A percentile compares a stretch with the other conserved stretches of the same genome.
These are phyloP conservation scores for Cylas formicarius DNA, from an alignment of 1,140 invertebrate species.

Conservation along the genomic window DNA sequence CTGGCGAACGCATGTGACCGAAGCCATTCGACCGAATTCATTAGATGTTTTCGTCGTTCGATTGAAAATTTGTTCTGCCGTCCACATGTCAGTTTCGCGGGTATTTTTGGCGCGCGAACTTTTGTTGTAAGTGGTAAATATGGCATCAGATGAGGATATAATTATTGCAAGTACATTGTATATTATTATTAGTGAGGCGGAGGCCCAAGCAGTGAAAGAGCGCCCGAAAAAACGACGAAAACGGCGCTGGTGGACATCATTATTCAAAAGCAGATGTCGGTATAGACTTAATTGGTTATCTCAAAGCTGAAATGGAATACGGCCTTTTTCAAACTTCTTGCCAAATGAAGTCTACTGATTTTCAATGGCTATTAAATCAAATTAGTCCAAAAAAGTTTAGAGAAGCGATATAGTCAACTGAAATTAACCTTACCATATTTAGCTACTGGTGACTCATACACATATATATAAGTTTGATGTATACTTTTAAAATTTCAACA, in stretches of 20 bases:
- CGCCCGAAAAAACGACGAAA: too few relatives aligned
- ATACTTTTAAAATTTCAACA: constrained; percentile 17
- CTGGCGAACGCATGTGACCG: too few relatives aligned
- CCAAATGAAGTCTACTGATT: constrained; percentile 7
- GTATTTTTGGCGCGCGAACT: background rate
- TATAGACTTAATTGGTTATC: constrained; percentile 12
- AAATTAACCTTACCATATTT: constrained; percentile 15
- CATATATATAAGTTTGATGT: constrained; percentile 6
- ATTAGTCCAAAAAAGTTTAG: constrained; percentile 10
- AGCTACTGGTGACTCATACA: constrained; percentile 15
- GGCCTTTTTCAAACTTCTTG: constrained; percentile 12
- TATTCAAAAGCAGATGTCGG: constrained; percentile 13
- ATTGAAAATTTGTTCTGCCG: background rate
- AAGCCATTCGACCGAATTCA: too few relatives aligned
- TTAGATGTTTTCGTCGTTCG: too few relatives aligned
- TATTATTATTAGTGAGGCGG: constrained; percentile 9
- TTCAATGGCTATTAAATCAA: constrained; percentile 11
- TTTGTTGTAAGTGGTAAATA: constrained; percentile 2
- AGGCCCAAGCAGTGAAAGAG: background rate
- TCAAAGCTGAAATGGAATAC: constrained; percentile 10
- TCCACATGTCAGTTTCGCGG: constrained; percentile 6
- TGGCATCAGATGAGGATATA: constrained; percentile 5
- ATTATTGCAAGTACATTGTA: constrained; percentile 6
- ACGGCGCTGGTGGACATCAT: constrained; percentile 15
- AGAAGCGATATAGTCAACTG: constrained; percentile 4